These are phyloP conservation scores for Callaeas wilsoni DNA, from an alignment of 2,113 vertebrate species.

Conservation along the genomic window DNA sequence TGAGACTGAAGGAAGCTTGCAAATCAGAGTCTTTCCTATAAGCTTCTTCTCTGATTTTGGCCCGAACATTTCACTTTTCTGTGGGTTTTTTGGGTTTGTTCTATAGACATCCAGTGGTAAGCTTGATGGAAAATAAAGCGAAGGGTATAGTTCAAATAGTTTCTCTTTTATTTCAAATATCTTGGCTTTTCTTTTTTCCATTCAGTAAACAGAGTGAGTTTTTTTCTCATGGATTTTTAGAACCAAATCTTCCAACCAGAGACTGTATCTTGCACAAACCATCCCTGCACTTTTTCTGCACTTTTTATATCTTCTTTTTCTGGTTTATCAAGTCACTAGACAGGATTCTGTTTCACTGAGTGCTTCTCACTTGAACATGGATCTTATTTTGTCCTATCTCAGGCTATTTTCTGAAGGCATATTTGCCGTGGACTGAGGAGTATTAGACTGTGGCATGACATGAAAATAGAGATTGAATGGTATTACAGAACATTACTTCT, in stretches of 20 bases:
- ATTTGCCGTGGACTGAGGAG: slow-evolving; percentile 47
- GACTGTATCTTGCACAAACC: not conserved
- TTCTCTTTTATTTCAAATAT: not conserved
- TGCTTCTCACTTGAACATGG: slow-evolving; percentile 21
- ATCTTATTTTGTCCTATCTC: slow-evolving; percentile 34
- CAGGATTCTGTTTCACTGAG: slow-evolving; percentile 24
- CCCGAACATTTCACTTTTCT: not conserved
- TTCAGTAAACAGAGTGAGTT: not conserved
- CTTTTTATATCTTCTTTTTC: not conserved
- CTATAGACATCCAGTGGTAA: not conserved
- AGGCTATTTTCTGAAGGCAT: slow-evolving; percentile 43
- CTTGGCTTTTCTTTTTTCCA: not conserved
- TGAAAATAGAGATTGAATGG: slow-evolving; percentile 54
- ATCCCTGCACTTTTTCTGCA: slow-evolving; percentile 14
- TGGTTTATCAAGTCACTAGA: not conserved
- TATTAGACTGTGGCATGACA: slow-evolving; percentile 32
- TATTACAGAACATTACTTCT: slow-evolving; percentile 56
- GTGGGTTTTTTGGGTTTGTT: not conserved
- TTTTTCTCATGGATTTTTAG: not conserved
- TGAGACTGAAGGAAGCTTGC: not conserved
- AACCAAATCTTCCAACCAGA: slow-evolving; percentile 1
- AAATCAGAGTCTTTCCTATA: not conserved
- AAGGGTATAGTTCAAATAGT: not conserved
- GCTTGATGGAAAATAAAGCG: not conserved
- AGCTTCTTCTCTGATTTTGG: not conserved